Evolutionary conservation across 2,888 invertebrate genomes (phyloP), one percentile per base, ranked within the genome.

Genomic region (Ischnura elegans): DNA sequence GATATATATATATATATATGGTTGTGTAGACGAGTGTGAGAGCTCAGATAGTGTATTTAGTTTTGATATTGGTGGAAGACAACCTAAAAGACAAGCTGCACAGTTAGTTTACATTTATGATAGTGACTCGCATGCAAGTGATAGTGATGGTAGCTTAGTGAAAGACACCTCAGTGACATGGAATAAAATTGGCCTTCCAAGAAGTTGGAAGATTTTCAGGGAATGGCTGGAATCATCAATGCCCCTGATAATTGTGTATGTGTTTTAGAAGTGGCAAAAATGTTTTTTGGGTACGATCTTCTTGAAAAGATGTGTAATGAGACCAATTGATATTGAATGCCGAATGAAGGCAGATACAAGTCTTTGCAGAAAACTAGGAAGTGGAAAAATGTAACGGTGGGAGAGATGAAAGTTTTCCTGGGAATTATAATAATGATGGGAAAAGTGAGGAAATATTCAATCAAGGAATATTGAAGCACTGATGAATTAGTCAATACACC

Each of bases 241-340:
- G 21, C 19, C 13, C 86, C 43, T 86, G 10, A 43, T 86, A 86
- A 86, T 21, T 86, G 86, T 86, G 45, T 1, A 43, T 42, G 43
- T 25, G 21, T 86, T 86, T 43, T 43, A 25, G 86, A 86, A 42
- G 86, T 86, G 45, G 43, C 45, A 10, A 86, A 5, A 86, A 19
- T 86, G 86, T 86, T 86, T 86, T 86, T 86, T 86, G 86, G 86
- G 36, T 43, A 86, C 13, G 86, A 86, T 2, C 86, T 43, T 5
- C 3, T 86, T 86, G 86, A 86, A 43, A 36, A 8, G 25, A 86
- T 86, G 85, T 85, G 85, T 19, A 36, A n/a, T 4, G 85, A 85
- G 19, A 36, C 85, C 3, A 85, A 85, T 36, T 29, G 29, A 42
- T 85, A 85, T 29, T 42, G 42, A 4, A 85, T 16, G 85, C 85